Conservation (phyloP, 2,797 vertebrate species). For the Halcyon smyrnensis region DNA sequence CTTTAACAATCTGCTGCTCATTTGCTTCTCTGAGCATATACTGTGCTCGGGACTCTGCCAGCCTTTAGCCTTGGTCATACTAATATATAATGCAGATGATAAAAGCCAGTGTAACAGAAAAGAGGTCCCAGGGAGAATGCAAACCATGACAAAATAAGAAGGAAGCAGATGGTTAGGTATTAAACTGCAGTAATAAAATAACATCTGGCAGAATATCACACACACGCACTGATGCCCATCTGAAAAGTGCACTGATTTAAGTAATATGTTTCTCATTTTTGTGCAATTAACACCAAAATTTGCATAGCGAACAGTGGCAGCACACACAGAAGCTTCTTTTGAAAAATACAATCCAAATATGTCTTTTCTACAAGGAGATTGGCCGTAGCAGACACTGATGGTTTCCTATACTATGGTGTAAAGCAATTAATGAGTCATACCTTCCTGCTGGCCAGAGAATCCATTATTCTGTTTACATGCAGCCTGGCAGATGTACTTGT, state of each 20-base stretch:
- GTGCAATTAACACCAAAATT: constrained; percentile 78
- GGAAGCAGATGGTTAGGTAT: constrained; percentile 76
- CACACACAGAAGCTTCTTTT: constrained; percentile 30
- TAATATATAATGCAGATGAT: constrained; percentile 62
- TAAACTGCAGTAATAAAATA: constrained; percentile 71
- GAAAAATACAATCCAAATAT: constrained; percentile 13
- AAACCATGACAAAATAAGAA: constrained; percentile 66
- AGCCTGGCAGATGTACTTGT: constrained; percentile 61
- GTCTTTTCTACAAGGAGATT: constrained; percentile 6
- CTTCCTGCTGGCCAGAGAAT: constrained; percentile 57
- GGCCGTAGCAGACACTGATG: neutral
- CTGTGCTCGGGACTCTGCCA: neutral
- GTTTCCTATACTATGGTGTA: constrained; percentile 41
- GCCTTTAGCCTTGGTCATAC: constrained; percentile 13
- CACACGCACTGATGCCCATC: constrained; percentile 55
- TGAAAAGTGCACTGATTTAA: constrained; percentile 76
- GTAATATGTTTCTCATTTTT: constrained; percentile 77
- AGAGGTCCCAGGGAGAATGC: constrained; percentile 60
- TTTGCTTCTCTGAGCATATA: neutral
- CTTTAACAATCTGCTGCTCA: constrained; percentile 9
- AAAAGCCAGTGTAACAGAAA: constrained; percentile 60
- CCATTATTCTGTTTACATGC: constrained; percentile 26
- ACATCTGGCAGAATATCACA: constrained; percentile 73
- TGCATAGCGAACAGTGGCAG: constrained; percentile 70
- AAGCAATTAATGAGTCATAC: constrained; percentile 67